Evolutionary conservation across 2,113 vertebrate species (phyloP), one percentile per base, ranked within the genome.

Genomic region (Syngnathus typhle): DNA sequence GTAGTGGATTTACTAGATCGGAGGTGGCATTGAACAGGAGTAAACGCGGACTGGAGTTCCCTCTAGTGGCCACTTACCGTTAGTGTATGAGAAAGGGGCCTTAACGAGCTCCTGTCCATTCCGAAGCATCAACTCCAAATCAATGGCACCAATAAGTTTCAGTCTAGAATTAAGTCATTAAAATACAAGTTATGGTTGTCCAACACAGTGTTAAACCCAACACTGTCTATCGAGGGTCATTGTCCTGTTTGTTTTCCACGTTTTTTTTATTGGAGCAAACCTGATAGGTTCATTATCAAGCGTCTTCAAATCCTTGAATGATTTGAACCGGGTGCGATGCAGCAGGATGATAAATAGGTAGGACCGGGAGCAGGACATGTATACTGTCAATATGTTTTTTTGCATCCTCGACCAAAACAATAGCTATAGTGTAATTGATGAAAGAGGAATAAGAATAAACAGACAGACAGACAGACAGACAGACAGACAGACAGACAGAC

Each of bases 21-120:
- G 39, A 27, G 13, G 39, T 62, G 59, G 11, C 19, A 43, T 60
- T 27, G 27, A 43, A 23, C 36, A 19, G 19, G 32, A 51, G 1
- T n/a, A 82, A 68, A 74, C 74, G 5, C 71, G 86, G 83, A 84
- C 83, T 84, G 64, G 38, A 51, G 75, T 85, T 32, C 86, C 89
- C 83, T 69, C 89, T 87, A 66, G 80, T 74, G 89, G 18, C 49
- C 65, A 47, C 19, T 71, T 10, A 0, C 3, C 1, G 56, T 1
- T 5, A n/a, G 32, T 61, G 63, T 41, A 0, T 54, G 37, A 44
- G 69, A 2, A 13, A 54, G 67, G 65, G 16, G 69, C 68, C 23
- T 6, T 1, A 3, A 60, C 8, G 46, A 39, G 36, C 59, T n/a
- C n/a, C 32, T 44, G 47, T 59, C 37, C 27, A 52, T 60, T 77